A percentile compares a stretch with the other conserved stretches of the same genome.
phyloP scores from a whole-genome alignment of 2,113 vertebrate genomes.

The Peucedramus taeniatus region DNA sequence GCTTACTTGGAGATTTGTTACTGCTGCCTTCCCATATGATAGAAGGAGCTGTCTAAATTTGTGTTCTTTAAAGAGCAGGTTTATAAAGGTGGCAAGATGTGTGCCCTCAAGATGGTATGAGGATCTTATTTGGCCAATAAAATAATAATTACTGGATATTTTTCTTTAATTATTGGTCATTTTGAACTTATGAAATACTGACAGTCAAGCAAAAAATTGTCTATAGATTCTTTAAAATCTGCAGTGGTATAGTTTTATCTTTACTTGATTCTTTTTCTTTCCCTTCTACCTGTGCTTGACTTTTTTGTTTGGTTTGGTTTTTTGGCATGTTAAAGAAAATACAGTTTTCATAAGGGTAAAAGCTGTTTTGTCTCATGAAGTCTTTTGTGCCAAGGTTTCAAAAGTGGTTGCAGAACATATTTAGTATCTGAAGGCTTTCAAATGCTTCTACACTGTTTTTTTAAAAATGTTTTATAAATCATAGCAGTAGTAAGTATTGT shows the following conservation, averaged over 20 bases:
- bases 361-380: background rate
- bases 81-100: background rate
- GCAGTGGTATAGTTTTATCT: background rate
- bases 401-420: background rate
- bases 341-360: background rate
- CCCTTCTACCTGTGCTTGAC: background rate
- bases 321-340: background rate
- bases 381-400: background rate
- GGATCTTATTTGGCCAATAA: background rate
- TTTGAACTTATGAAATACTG: background rate
- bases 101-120: background rate
- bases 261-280: background rate
- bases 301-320: background rate
- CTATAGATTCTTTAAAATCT: background rate
- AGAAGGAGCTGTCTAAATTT: too few relatives aligned
- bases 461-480: background rate
- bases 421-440: background rate
- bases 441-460: background rate
- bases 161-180: background rate
- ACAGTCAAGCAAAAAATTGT: background rate
- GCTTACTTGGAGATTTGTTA: background rate
- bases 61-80: background rate
- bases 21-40: too few relatives aligned
- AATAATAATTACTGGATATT: background rate
- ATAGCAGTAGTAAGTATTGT: background rate